Base-by-base conservation (phyloP, 2,797 vertebrate genomes). In the Notolabrus celidotus region DNA sequence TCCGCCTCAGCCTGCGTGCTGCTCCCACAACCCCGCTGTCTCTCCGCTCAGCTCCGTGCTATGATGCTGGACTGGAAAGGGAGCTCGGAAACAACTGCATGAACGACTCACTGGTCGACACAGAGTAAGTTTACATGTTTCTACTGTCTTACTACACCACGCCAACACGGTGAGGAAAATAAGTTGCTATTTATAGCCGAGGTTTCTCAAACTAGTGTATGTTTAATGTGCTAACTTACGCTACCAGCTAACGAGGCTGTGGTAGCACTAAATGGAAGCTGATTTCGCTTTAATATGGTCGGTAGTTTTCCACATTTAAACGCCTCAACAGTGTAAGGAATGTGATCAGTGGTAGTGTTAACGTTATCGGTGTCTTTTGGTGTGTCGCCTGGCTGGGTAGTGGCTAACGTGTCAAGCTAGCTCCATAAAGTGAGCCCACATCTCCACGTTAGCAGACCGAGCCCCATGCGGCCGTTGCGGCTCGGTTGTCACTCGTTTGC, bases 41-140 rank as follows among this genome's bases (percentile, higher is more conserved):
- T 51, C 61, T n/a, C 25, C 27, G 1, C 66, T 19, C 71, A 29
- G 52, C 52, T 10, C 79, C 65, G 54, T 77, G 83, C 67, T 75
- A 86, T 91, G 91, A 84, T 69, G 80, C 80, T n/a, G 71, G 68
- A 72, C 66, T 25, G 77, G 75, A 72, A 50, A 67, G 64, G 56
- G 60, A 52, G 62, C 79, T 53, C 52, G n/a, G 41, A 64, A 71
- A 62, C 76, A 34, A 67, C 79, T 52, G 56, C 57, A 41, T 74
- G 79, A 83, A 49, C 68, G 67, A 53, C 31, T 34, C 45, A 66
- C 36, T 20, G 33, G 19, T 67, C 68, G 66, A 82, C 76, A 55
- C 71, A 64, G 46, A 83, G 92, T 92, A 77, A 93, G 92, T 92
- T 78, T 59, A 17, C 46, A 1, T 43, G 11, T 31, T 17, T 15